Percentiles rank a stretch among this genome's conserved stretches.
phyloP scores from a whole-genome alignment of 2,888 invertebrate species.

The Caenorhabditis imperialis region DNA sequence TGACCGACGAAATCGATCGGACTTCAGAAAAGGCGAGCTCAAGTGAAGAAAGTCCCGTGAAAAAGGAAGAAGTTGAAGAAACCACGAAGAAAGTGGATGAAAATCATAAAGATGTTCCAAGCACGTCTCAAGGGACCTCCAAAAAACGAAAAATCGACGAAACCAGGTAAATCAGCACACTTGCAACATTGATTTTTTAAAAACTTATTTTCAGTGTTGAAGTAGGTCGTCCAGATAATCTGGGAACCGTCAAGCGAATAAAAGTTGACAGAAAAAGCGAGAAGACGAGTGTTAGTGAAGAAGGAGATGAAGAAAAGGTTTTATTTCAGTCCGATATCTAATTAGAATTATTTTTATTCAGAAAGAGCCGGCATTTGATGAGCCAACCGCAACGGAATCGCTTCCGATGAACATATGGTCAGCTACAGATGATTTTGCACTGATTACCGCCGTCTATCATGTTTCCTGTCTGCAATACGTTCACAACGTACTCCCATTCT shows the following conservation, averaged over 20 bases:
- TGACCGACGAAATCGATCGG: constrained; percentile 14
- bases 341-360: too few relatives aligned
- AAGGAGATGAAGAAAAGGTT: background rate
- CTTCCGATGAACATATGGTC: constrained; percentile 85
- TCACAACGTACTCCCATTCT: constrained; percentile 93
- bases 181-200: too few relatives aligned
- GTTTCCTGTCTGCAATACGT: constrained; percentile 83
- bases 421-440: constrained; percentile 93
- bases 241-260: background rate
- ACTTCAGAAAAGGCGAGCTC: background rate
- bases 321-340: background rate
- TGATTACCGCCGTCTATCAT: constrained; percentile 94
- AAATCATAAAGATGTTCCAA: too few relatives aligned
- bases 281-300: background rate
- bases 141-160: constrained; percentile 23
- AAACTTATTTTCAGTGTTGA: too few relatives aligned
- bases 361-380: too few relatives aligned
- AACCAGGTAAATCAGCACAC: background rate
- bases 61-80: background rate
- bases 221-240: background rate
- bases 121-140: background rate
- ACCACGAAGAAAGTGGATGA: background rate
- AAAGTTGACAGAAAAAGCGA: too few relatives aligned
- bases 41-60: background rate
- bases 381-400: constrained; percentile 11